phyloP scores from a whole-genome alignment of 2,113 vertebrate genomes.

The Phainopepla nitens region DNA sequence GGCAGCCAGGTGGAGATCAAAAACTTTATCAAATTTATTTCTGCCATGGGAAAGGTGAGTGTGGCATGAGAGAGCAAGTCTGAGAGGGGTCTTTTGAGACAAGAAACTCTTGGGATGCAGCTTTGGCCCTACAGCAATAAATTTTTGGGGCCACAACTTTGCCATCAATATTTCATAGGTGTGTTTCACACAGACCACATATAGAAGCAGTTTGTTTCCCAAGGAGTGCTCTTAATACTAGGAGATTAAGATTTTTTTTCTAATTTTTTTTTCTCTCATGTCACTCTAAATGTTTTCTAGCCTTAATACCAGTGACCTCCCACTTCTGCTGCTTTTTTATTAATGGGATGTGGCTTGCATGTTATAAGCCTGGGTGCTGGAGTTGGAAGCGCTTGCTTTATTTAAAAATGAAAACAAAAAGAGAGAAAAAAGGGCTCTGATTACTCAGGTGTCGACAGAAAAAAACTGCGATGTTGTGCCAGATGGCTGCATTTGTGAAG shows the following conservation, averaged over 20 bases:
- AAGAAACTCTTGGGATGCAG: background rate
- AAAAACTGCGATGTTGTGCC: background rate
- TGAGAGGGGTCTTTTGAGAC: background rate
- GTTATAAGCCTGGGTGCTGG: background rate
- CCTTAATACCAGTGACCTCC: background rate
- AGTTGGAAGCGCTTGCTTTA: background rate
- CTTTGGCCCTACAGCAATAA: background rate
- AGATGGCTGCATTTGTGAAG: conserved; percentile 30
- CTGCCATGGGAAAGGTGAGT: background rate
- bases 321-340: background rate
- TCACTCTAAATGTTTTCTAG: background rate
- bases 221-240: background rate
- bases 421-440: background rate
- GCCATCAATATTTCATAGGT: background rate
- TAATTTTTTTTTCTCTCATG: background rate
- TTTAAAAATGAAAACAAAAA: background rate
- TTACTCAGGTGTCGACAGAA: conserved; percentile 21
- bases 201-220: background rate
- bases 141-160: background rate
- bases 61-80: background rate
- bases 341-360: background rate
- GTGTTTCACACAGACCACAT: background rate
- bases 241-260: background rate
- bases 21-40: background rate
- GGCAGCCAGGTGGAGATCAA: background rate